Percentiles rank a stretch among this genome's conserved stretches.
These are phyloP conservation scores for Fragum sueziense DNA, from an alignment of 2,888 invertebrate species.

Conservation along the genomic window DNA sequence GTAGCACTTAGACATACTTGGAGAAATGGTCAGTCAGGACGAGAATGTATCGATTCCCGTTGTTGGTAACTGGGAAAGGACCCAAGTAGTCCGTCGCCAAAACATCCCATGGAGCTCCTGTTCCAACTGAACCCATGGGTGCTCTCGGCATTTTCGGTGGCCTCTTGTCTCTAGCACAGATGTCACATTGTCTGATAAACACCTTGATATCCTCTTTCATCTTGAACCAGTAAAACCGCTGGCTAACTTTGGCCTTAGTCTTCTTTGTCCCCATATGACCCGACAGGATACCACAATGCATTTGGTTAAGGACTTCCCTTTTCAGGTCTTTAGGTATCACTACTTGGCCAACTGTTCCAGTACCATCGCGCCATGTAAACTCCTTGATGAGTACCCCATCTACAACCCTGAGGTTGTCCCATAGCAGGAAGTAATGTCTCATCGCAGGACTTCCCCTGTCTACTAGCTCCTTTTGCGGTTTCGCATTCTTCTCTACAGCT, in stretches of 20 bases:
- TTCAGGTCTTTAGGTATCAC: not conserved
- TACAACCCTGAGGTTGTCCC: conserved; percentile 14
- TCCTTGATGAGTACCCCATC: conserved; percentile 9
- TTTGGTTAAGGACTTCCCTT: not conserved
- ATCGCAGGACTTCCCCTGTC: conserved; percentile 6
- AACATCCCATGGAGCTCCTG: not conserved
- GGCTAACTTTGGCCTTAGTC: not conserved
- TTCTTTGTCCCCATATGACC: not conserved
- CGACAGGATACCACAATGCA: not conserved
- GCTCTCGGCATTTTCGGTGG: not conserved
- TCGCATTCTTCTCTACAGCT: not conserved
- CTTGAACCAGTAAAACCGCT: not conserved
- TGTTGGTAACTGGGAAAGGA: not conserved
- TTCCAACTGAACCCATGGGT: not conserved
- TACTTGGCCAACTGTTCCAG: not conserved
- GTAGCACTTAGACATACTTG: not conserved
- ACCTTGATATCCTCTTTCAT: not conserved
- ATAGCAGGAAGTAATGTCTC: conserved; percentile 28
- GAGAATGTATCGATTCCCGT: not conserved
- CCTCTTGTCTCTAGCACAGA: not conserved
- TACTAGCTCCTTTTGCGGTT: not conserved
- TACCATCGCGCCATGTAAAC: not conserved
- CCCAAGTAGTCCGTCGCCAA: not conserved
- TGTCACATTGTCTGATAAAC: not conserved
- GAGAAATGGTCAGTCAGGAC: not conserved